Percentiles rank a stretch among this genome's conserved stretches.
These are phyloP conservation scores for Archips xylosteana DNA, from an alignment of 2,888 invertebrate species.

Conservation along the genomic window DNA sequence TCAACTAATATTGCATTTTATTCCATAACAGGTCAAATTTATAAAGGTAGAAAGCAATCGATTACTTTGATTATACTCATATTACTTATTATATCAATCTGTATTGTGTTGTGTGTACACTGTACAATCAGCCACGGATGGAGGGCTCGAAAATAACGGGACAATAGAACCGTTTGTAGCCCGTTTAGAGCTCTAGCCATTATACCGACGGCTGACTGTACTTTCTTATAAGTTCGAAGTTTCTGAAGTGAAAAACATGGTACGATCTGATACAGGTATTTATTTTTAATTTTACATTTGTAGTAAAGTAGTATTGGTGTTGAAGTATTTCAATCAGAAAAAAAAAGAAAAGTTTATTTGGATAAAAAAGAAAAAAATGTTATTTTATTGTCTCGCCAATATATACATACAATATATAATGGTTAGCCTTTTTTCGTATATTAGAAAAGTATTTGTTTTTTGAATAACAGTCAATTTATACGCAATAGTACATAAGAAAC, in stretches of 20 bases:
- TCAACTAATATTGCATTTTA: background rate
- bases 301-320: background rate
- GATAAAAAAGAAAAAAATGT: background rate
- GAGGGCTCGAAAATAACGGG: background rate
- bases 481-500: background rate
- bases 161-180: background rate
- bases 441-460: background rate
- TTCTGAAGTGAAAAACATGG: background rate
- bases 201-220: background rate
- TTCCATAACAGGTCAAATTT: too few species aligned
- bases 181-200: background rate
- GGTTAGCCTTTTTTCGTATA: background rate
- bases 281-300: background rate
- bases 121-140: background rate
- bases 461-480: conserved; percentile 9
- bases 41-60: background rate
- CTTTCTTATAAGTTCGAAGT: background rate
- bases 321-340: background rate
- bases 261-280: background rate
- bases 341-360: background rate
- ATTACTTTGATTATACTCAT: background rate
- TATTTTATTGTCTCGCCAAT: background rate
- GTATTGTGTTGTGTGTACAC: background rate
- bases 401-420: too few species aligned
- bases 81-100: background rate